Base-by-base conservation (phyloP, 1,140 invertebrate species). In the Procambarus virginalis region DNA sequence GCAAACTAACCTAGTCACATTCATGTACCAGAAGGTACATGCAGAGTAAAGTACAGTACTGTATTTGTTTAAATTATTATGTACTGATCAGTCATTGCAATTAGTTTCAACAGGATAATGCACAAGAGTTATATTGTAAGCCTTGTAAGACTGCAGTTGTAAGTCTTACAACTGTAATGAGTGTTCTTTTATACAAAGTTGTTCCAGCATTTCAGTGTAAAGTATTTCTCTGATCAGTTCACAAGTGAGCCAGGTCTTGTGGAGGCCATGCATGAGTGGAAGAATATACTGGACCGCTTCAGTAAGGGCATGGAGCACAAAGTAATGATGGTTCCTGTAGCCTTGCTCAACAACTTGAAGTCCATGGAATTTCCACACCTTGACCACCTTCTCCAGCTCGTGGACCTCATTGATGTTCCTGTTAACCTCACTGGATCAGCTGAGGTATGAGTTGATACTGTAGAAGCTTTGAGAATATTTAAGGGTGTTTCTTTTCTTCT, bases 401-500 rank as follows among this genome's bases (percentile, higher is more conserved):
- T 97, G 46, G 96, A 97, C 94, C 94, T 97, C 20, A 94, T 97
- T 34, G 96, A 97, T 93, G 94, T 97, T 14, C 94, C 95, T 73
- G 92, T 97, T 75, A 93, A 95, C 91, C 93, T 96, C 14, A 93
- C 94, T 14, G 58, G 51, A 10, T 48, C 82, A 12, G 68, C 94
- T 96, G 2, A 95, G 95, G 92, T 92, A 93, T 14, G 73, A n/a
- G 48, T 76, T 58, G 22, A n/a, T 77, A 2, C 34, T 34, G 34
- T 34, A 34, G 34, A 34, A 34, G 12, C 64, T 17, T 68, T 68
- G 64, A 17, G 0, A 34, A 34, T 34, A 34, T 34, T 34, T 64
- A 17, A 64, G 4, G 4, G 20, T 64, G 60, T 64, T 64, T 64
- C 60, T 64, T 64, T 17, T 64, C 17, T 64, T 64, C 3, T 64